Base-by-base conservation (phyloP, 2,888 invertebrate genomes). In the Alitta virens region DNA sequence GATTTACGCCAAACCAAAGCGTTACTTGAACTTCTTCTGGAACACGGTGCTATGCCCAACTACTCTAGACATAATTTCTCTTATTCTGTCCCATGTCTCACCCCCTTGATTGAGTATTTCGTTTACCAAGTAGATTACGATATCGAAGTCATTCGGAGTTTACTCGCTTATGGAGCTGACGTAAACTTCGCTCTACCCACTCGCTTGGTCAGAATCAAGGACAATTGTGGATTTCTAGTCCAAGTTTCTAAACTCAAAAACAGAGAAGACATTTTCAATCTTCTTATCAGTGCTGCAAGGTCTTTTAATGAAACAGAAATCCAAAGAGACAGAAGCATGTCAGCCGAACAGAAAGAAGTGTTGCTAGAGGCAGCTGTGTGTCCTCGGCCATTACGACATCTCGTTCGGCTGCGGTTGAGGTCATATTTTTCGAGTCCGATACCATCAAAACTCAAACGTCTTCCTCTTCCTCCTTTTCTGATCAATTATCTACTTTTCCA, bases 51-150 rank as follows among this genome's bases (percentile, higher is more conserved):
- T 18, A 62, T 78, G 50, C 75, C 76, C 5, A 77, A 77, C 62
- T 72, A 71, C 14, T 63, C 72, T 72, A 89, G 90, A 60, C 68
- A 70, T 0, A 87, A 88, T n/a, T 69, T 72, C 24, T 73, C 72
- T 27, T 78, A 75, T 63, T 72, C 70, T 7, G 89, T 89, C 50
- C 88, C 89, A 0, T 87, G 89, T 0, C 85, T 92, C 21, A 85
- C 92, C 0, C 90, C 91, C 0, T 83, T 94, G 1, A 90, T 91
- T 0, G 93, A 93, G 79, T 92, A 92, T 79, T 84, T 93, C 16
- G 88, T 90, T 46, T 73, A 72, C 60, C 90, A 90, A 74, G 84
- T 87, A n/a, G 86, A 87, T 53, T 90, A 90, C 0, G 86, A 86
- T 42, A 83, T 86, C 0, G 86, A 87, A 21, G 86, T 92, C 9